Base-by-base conservation (phyloP, 2,888 invertebrate species). In the Polyommatus iphigenia region DNA sequence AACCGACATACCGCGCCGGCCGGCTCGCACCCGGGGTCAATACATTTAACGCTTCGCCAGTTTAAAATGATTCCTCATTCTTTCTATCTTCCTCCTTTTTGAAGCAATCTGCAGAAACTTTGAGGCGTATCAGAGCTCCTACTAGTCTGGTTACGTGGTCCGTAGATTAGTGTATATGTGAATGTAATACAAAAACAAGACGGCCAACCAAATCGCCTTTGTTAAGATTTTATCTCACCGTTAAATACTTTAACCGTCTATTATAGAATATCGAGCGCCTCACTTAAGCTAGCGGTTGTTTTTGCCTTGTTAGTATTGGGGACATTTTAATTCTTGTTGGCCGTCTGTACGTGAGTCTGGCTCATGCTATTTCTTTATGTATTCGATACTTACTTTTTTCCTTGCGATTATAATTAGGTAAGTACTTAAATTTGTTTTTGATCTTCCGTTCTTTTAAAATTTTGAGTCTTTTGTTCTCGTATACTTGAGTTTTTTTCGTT, bases 161-260 rank as follows among this genome's bases (percentile, higher is more conserved):
- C 85, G 85, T 87, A 88, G 90, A 90, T 90, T 87, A 88, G 88
- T 87, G 88, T 91, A 90, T 91, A 91, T 89, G 79, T 81, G 91
- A 88, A 88, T 86, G 90, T 89, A 88, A 90, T 91, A 92, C 91
- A 90, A 88, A 92, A 92, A 92, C 91, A 91, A 91, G 92, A 91
- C 91, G 91, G 91, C 91, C 90, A 89, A 92, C 92, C 92, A 91
- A 93, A 93, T 92, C 91, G 91, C 91, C 89, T 93, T 93, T 93
- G 92, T 93, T 91, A 89, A 93, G 93, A 93, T 93, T 93, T 92
- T 93, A 93, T 93, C 93, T 92, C 87, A 85, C 90, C 89, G 91
- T 93, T 93, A 93, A 93, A 93, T 93, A 92, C 91, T 93, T 92
- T 90, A 91, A 90, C 91, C 91, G 92, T 59, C 78, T 73, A 78